Evolutionary conservation across 2,797 vertebrate species (phyloP).

Genomic region (Sciurus vulgaris): DNA sequence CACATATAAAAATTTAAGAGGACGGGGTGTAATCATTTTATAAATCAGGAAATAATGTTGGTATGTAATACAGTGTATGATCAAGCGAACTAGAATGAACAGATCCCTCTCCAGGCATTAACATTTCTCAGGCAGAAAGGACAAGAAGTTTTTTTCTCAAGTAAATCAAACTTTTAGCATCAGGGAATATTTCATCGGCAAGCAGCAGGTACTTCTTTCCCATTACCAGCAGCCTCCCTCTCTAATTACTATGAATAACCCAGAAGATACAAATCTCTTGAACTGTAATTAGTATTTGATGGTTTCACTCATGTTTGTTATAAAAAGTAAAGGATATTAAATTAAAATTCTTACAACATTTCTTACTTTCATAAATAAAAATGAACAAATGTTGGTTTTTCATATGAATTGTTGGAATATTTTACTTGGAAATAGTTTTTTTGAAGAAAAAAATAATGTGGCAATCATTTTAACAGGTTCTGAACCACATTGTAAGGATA

Average conservation of each 20-base stretch:
- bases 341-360: slow-evolving; percentile 21
- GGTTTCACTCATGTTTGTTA: neutral
- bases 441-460: neutral
- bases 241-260: neutral
- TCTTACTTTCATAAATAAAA: slow-evolving; percentile 6
- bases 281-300: neutral
- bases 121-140: neutral
- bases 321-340: slow-evolving; percentile 17
- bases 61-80: neutral
- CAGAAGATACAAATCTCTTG: neutral
- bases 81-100: neutral
- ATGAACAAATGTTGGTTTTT: slow-evolving; percentile 4
- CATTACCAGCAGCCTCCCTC: accelerated
- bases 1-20: neutral
- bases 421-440: slow-evolving; percentile 45
- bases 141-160: neutral
- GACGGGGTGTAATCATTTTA: neutral
- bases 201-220: neutral
- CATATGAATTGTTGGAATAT: neutral
- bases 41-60: slow-evolving; percentile 37
- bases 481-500: neutral
- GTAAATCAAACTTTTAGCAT: neutral
- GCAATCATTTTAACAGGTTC: neutral
- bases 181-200: neutral
- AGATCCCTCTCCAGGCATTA: neutral